A percentile compares a stretch with the other conserved stretches of the same genome.
phyloP scores from a whole-genome alignment of 2,888 invertebrate genomes.

The Andrena bicolor region DNA sequence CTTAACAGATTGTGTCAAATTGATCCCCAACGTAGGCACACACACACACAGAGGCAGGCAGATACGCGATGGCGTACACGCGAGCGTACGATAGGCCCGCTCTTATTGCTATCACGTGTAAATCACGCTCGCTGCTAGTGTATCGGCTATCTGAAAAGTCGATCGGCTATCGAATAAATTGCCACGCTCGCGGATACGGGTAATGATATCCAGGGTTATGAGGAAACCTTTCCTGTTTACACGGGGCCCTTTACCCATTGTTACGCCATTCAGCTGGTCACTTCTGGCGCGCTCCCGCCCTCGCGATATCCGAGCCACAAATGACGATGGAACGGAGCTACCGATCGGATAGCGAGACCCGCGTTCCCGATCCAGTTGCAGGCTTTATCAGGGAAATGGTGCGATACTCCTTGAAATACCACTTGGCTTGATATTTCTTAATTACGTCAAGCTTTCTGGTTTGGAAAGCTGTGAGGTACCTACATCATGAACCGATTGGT shows the following conservation, averaged over 20 bases:
- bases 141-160: conserved; percentile 78
- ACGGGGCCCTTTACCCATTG: conserved; percentile 57
- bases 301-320: conserved; percentile 46
- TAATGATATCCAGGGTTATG: conserved; percentile 70
- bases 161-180: conserved; percentile 80
- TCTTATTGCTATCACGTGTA: conserved; percentile 65
- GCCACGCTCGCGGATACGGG: conserved; percentile 69
- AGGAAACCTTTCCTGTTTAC: conserved; percentile 65
- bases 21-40: conserved; percentile 56
- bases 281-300: conserved; percentile 27
- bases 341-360: background rate
- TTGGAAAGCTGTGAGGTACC: too few relatives aligned
- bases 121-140: conserved; percentile 59
- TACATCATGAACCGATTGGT: too few relatives aligned
- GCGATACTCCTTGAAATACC: background rate
- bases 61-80: conserved; percentile 16
- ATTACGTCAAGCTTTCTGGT: background rate
- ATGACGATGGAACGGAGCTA: conserved; percentile 17
- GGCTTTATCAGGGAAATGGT: too few relatives aligned
- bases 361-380: background rate
- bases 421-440: background rate
- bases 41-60: background rate
- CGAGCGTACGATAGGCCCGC: conserved; percentile 18
- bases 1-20: conserved; percentile 79
- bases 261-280: conserved; percentile 48